Percentiles rank a stretch among this genome's conserved stretches.
Evolutionary conservation across 1,140 invertebrate genomes (phyloP).

Genomic region (Hypothenemus hampei): DNA sequence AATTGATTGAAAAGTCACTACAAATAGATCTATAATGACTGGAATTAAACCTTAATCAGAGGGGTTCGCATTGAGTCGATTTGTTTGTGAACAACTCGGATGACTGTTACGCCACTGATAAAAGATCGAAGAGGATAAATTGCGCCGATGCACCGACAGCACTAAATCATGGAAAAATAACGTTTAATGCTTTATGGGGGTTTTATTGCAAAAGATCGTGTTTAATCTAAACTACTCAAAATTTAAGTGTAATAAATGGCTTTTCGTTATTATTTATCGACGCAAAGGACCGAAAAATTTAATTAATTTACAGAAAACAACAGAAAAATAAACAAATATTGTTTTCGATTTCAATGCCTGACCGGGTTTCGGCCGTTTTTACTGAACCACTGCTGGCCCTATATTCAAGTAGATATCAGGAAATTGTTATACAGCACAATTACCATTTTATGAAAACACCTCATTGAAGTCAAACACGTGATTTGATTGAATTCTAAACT

Average conservation of each 20-base stretch:
- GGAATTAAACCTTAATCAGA: background rate
- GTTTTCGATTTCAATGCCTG: too few relatives aligned
- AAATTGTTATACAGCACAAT: too few relatives aligned
- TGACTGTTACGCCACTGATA: background rate
- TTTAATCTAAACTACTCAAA: constrained; percentile 19
- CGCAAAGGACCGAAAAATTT: too few relatives aligned
- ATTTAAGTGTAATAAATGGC: constrained; percentile 16
- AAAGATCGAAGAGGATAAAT: constrained; percentile 18
- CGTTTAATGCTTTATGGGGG: constrained; percentile 20
- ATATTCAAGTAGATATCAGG: too few relatives aligned
- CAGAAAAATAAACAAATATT: too few relatives aligned
- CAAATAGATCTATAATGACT: background rate
- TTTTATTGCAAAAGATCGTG: constrained; percentile 18
- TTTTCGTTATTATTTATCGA: constrained; percentile 11
- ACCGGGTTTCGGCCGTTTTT: too few relatives aligned
- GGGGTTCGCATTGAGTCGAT: background rate
- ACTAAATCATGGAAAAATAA: constrained; percentile 21
- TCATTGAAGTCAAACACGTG: too few relatives aligned
- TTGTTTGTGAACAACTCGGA: background rate
- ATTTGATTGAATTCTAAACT: too few relatives aligned
- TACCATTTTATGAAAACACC: too few relatives aligned
- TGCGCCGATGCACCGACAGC: constrained; percentile 15
- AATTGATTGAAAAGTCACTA: background rate
- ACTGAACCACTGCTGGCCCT: too few relatives aligned
- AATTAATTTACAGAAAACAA: too few relatives aligned